These are phyloP conservation scores for Sinocyclocheilus maitianheensis DNA, from an alignment of 2,113 vertebrate species.

Conservation along the genomic window DNA sequence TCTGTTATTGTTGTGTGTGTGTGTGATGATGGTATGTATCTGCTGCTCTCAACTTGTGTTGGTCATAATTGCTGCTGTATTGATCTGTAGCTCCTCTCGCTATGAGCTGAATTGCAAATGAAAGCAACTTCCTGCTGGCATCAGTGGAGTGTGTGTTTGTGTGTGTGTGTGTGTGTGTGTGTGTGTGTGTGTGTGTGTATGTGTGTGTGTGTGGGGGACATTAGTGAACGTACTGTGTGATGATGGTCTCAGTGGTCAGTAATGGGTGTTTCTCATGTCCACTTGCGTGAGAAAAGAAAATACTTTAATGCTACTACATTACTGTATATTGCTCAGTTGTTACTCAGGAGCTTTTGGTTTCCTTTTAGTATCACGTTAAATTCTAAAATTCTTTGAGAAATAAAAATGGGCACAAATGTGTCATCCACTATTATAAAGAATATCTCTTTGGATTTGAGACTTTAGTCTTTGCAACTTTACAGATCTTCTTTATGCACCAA, in stretches of 20 bases:
- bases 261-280: not conserved
- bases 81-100: constrained; percentile 76
- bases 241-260: not conserved
- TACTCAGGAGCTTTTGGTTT: not conserved
- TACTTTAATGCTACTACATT: too few species aligned
- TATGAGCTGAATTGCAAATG: constrained; percentile 70
- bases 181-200: not conserved
- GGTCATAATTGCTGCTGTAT: constrained; percentile 76
- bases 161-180: not conserved
- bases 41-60: constrained; percentile 66
- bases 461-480: too few species aligned
- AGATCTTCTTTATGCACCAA: too few species aligned
- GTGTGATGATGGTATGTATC: not conserved
- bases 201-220: not conserved
- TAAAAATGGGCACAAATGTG: not conserved
- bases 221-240: not conserved
- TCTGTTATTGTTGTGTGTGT: not conserved
- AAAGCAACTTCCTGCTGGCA: constrained; percentile 70
- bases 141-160: not conserved
- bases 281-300: not conserved
- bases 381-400: not conserved
- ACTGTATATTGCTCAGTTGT: not conserved
- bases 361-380: not conserved
- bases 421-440: not conserved
- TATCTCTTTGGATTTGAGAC: too few species aligned